These are phyloP conservation scores for Iguana delicatissima DNA, from an alignment of 2,797 vertebrate species.

Conservation along the genomic window DNA sequence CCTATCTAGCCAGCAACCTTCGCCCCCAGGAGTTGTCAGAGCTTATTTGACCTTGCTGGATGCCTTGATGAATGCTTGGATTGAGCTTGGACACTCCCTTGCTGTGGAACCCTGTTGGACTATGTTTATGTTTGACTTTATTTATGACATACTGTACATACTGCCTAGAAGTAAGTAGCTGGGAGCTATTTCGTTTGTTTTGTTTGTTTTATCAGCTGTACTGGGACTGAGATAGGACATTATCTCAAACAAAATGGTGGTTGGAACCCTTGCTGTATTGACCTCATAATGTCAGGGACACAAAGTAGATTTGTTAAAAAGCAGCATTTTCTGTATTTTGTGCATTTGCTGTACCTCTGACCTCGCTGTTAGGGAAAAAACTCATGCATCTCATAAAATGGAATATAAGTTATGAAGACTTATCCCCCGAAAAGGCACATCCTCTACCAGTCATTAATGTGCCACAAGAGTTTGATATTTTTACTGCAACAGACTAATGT, in stretches of 20 bases:
- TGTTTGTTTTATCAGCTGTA: too few relatives aligned
- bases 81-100: too few relatives aligned
- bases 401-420: background rate
- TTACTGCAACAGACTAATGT: background rate
- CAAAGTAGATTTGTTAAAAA: background rate
- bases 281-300: background rate
- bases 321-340: background rate
- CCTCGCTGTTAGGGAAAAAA: background rate
- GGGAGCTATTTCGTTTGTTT: too few relatives aligned
- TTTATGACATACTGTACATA: too few relatives aligned
- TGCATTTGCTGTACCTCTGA: background rate
- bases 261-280: background rate
- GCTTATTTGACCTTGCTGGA: too few relatives aligned
- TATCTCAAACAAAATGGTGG: background rate
- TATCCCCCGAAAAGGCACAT: background rate
- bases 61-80: too few relatives aligned
- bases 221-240: background rate
- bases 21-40: too few relatives aligned
- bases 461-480: background rate
- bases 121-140: too few relatives aligned
- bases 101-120: too few relatives aligned
- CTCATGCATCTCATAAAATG: background rate
- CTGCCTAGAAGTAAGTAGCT: too few relatives aligned
- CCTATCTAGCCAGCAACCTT: too few relatives aligned
- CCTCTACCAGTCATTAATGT: background rate